Conservation (phyloP, 23 tunicate species). For the Diplosoma virens region DNA sequence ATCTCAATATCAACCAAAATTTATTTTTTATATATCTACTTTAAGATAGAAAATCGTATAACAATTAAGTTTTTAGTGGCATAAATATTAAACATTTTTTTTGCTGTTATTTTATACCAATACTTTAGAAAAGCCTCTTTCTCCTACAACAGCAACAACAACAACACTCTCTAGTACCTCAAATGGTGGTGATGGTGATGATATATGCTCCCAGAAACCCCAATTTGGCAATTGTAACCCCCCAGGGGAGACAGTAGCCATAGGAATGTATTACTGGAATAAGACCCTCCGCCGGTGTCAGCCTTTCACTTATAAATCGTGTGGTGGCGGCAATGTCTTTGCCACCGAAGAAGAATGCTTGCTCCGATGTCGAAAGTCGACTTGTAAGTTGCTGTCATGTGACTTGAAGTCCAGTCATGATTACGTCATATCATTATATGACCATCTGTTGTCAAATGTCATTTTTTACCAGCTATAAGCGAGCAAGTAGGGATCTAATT, state of each 20-base stretch:
- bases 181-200: too few species aligned
- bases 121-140: too few species aligned
- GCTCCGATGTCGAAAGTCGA: conserved; percentile 13
- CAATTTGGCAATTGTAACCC: conserved; percentile 41
- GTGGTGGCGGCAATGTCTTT: conserved; percentile 59
- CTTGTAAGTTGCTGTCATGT: conserved; percentile 14
- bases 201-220: conserved; percentile 32
- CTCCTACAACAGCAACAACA: too few species aligned
- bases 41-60: too few species aligned
- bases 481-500: too few species aligned
- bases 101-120: too few species aligned
- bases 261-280: conserved; percentile 53
- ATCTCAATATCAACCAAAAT: too few species aligned
- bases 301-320: conserved; percentile 33
- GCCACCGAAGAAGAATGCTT: conserved; percentile 48
- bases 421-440: conserved; percentile 2
- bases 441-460: background rate
- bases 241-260: background rate
- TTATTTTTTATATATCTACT: too few species aligned
- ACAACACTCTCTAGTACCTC: too few species aligned
- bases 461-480: background rate
- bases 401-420: too few species aligned
- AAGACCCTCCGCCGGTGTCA: conserved; percentile 7
- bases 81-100: too few species aligned
- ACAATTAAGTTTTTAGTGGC: too few species aligned